Base-by-base conservation (phyloP, 2,888 invertebrate genomes). In the Eupithecia dodoneata region DNA sequence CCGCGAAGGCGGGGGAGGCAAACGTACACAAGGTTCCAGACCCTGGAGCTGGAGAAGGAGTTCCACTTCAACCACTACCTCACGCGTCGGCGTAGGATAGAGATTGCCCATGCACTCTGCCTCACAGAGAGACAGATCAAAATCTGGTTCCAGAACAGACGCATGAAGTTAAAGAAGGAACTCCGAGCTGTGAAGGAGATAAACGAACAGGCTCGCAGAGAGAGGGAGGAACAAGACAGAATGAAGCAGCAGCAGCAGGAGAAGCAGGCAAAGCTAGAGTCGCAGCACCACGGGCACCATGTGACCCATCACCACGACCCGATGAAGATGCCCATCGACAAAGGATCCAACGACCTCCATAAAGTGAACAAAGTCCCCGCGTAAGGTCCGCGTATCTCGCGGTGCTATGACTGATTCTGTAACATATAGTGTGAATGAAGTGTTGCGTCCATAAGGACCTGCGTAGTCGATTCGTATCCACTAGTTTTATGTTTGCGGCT, bases 11-110 rank as follows among this genome's bases (percentile, higher is more conserved):
- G 99, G 88, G 99, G 99, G 80, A 96, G 99, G 85, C 99, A 99
- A 96, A 99, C 99, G 30, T 99, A 99, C 96, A 99, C 99, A 83
- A 97, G 99, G 89, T 99, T 99, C 96, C 99, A 99, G 95, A 99
- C 99, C 44, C 96, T 99, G 95, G 99, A 99, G 93, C 96, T 99
- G 94, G 99, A 99, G 94, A 99, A 99, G 95, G 99, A 99, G 96
- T 99, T 99, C 96, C 98, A 99, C 92, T 99, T 99, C 96, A 99
- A 99, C 95, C 99, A 99, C 91, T 99, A 99, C 95, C 96, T 99
- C 93, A 99, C 99, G 87, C 97, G 99, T 91, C 96, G 99, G 92
- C 97, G 99, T 93, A 97, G 99, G 95, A 99, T 99, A 95, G 99
- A 99, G 95, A 99, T 99, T 86, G 99, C 99, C 70, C 99, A 99